Base-by-base conservation (phyloP, 2,888 invertebrate genomes). In the Nysson spinosus region DNA sequence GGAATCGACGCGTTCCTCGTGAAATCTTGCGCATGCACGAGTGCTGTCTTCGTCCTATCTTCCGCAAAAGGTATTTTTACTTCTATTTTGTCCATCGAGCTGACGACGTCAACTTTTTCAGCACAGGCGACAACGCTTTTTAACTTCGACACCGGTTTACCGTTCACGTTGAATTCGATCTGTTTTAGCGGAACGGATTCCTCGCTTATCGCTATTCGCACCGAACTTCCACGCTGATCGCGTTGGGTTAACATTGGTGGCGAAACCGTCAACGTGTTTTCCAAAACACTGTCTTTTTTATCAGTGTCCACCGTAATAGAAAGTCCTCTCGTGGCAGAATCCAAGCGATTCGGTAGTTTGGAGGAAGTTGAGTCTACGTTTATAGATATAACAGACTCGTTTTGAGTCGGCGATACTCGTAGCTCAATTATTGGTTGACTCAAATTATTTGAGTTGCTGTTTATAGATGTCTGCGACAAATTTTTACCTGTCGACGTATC, bases 111-210 rank as follows among this genome's bases (percentile, higher is more conserved):
- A 14, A 83, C n/a, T 26, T 62, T 57, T 1, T 71, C 61, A 0
- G 67, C 50, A 24, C 68, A 65, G 7, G 69, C 66, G 4, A 61
- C 35, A 24, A 77, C 66, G 16, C 70, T 70, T 34, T 72, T 73
- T 20, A 72, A 28, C n/a, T 68, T 74, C 0, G 64, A 67, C 1
- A 73, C 72, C 0, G 78, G 74, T 14, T 71, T 66, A 1, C 79
- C 82, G 26, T 80, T 78, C 49, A 81, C 75, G 3, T 68, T 73
- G 30, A 81, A 66, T 37, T 81, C 78, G 47, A 81, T 66, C 40
- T 77, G 70, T 16, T 75, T 75, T 17, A 75, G 35, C 0, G 75
- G 77, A 1, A 73, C 39, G 0, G 72, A 61, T 5, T 55, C 44
- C 39, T 78, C 76, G 42, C 63, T 69, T 4, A 78, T 71, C 4